A percentile compares a stretch with the other conserved stretches of the same genome.
These are phyloP conservation scores for Aphidoletes aphidimyza DNA, from an alignment of 2,888 invertebrate genomes.

Conservation along the genomic window DNA sequence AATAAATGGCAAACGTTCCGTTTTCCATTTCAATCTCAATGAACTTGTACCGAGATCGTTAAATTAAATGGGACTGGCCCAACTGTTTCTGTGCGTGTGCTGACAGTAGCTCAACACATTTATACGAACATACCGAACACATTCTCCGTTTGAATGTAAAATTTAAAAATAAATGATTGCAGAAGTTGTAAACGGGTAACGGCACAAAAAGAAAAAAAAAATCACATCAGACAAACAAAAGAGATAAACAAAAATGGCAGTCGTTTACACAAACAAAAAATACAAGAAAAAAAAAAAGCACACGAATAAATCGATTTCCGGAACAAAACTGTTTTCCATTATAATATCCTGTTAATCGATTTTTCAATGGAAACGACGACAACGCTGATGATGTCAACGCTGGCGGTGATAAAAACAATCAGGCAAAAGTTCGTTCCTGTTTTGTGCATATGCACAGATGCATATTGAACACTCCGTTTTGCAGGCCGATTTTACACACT, in stretches of 20 bases:
- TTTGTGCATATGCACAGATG: slow-evolving; percentile 4
- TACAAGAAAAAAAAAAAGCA: not conserved
- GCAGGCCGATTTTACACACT: slow-evolving; percentile 2
- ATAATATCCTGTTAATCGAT: slow-evolving; percentile 33
- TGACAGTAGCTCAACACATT: no score
- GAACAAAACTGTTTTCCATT: slow-evolving; percentile 32
- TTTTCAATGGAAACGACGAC: slow-evolving; percentile 16
- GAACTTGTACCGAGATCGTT: not conserved
- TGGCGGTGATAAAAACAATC: slow-evolving; percentile 5
- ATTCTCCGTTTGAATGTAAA: not conserved
- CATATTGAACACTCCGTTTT: no score
- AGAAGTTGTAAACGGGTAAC: no score
- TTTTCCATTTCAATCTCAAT: not conserved
- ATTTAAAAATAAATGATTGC: not conserved
- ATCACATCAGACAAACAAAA: not conserved
- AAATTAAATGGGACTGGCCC: not conserved
- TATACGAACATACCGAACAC: not conserved
- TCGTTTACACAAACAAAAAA: not conserved
- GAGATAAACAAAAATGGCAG: not conserved
- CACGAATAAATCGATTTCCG: slow-evolving; percentile 38
- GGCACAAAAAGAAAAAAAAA: not conserved
- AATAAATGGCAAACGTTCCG: not conserved
- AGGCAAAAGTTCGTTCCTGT: not conserved
- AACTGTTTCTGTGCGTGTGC: no score
- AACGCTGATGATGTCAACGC: not conserved